phyloP scores from a whole-genome alignment of 2,888 invertebrate species.

The Tanytarsus gracilentus region DNA sequence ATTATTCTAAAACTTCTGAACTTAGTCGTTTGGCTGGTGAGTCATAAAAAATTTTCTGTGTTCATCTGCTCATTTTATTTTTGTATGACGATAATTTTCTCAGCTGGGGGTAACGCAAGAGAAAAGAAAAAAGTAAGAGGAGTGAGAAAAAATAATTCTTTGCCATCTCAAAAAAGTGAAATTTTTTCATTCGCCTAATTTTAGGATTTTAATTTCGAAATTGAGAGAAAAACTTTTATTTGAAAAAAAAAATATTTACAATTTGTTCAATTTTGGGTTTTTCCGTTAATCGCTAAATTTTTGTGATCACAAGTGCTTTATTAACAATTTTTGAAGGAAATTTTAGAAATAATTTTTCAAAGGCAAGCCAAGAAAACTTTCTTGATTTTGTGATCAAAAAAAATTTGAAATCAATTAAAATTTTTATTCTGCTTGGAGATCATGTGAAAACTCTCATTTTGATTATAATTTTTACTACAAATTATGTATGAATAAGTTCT shows the following conservation, averaged over 20 bases:
- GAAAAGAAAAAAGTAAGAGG: too few species aligned
- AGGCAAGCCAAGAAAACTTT: too few species aligned
- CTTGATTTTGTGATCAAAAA: neutral
- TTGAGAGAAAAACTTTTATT: neutral
- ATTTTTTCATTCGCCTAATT: neutral
- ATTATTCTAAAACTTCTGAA: too few species aligned
- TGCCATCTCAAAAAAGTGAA: neutral
- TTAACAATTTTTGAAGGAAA: neutral
- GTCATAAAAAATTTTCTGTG: neutral
- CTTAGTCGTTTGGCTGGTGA: too few species aligned
- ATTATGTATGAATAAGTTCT: too few species aligned
- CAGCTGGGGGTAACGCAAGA: too few species aligned
- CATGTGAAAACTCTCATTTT: slow-evolving; percentile 25
- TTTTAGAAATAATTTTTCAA: neutral
- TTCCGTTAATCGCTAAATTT: neutral
- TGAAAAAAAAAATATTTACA: neutral
- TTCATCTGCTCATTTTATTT: neutral
- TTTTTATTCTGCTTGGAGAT: slow-evolving; percentile 8
- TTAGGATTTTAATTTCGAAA: neutral
- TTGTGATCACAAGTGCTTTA: neutral
- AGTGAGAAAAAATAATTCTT: too few species aligned
- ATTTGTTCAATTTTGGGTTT: neutral
- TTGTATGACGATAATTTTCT: neutral
- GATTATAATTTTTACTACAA: slow-evolving; percentile 23
- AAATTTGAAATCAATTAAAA: neutral